These are phyloP conservation scores for Phyllotis vaccarum DNA, from an alignment of 2,797 vertebrate species.

Conservation along the genomic window DNA sequence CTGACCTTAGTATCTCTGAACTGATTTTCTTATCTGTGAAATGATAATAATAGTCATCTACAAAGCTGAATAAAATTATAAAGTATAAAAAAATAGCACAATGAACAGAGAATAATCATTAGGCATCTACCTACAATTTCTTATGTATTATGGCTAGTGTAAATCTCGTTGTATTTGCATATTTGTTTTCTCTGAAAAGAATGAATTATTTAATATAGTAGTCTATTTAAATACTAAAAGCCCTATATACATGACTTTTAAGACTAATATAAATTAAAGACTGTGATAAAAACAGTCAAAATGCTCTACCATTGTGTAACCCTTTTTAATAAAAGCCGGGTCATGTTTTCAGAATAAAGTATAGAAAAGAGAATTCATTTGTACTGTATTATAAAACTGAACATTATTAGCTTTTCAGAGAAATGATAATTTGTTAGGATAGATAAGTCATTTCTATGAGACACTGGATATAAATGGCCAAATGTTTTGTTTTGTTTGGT, in stretches of 20 bases:
- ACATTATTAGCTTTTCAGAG: constrained; percentile 54
- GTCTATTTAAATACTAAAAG: constrained; percentile 49
- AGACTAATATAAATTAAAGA: constrained; percentile 28
- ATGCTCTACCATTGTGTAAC: not conserved
- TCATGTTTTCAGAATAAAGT: constrained; percentile 60
- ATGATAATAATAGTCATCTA: constrained; percentile 2
- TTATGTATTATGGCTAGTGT: not conserved
- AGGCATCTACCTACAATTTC: not conserved
- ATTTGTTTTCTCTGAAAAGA: constrained; percentile 1
- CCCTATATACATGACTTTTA: constrained; percentile 55
- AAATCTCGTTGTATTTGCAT: constrained; percentile 25
- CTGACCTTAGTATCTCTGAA: constrained; percentile 35
- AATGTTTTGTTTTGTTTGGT: constrained; percentile 18
- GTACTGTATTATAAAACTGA: constrained; percentile 56
- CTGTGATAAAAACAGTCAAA: constrained; percentile 34
- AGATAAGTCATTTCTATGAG: constrained; percentile 49
- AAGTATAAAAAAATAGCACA: not conserved
- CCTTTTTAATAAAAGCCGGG: constrained; percentile 54
- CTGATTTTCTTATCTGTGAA: constrained; percentile 53
- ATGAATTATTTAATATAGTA: constrained; percentile 30
- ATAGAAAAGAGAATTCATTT: constrained; percentile 36
- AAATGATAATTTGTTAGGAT: constrained; percentile 45
- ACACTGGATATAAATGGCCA: not conserved
- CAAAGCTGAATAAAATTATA: not conserved
- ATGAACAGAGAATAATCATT: constrained; percentile 2